Evolutionary conservation across 2,113 vertebrate genomes (phyloP).

Genomic region (Cavia porcellus): DNA sequence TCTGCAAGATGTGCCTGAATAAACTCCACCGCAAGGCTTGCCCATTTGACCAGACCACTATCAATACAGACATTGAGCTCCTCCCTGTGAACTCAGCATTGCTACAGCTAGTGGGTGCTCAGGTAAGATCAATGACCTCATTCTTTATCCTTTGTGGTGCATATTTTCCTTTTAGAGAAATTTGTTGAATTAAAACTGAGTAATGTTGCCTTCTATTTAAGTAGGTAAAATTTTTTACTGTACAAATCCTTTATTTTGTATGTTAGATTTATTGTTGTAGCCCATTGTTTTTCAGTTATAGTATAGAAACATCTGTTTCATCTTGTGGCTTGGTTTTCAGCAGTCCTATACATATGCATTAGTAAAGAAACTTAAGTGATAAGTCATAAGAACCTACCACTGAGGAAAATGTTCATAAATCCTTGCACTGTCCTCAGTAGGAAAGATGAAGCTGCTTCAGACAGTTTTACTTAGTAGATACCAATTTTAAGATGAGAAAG

Average conservation of each 20-base stretch:
- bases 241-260: neutral
- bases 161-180: neutral
- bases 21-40: constrained; percentile 99
- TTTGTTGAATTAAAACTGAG: neutral
- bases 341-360: neutral
- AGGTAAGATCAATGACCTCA: constrained; percentile 88
- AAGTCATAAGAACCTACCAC: neutral
- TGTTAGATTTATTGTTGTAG: neutral
- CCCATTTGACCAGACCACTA: constrained; percentile 99
- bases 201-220: neutral
- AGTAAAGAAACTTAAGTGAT: neutral
- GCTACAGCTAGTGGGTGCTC: constrained; percentile 97
- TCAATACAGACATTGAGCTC: constrained; percentile 98
- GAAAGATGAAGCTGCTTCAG: constrained; percentile 26
- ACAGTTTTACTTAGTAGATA: neutral
- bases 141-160: neutral
- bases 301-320: neutral
- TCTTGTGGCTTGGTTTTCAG: constrained; percentile 17
- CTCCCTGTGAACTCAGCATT: constrained; percentile 98
- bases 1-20: constrained; percentile 99
- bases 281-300: neutral
- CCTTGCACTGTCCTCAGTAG: neutral
- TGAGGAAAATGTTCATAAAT: constrained; percentile 55
- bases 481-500: constrained; percentile 16
- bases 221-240: neutral